Base-by-base conservation (phyloP, 2,797 vertebrate genomes). In the Sarcophilus harrisii region DNA sequence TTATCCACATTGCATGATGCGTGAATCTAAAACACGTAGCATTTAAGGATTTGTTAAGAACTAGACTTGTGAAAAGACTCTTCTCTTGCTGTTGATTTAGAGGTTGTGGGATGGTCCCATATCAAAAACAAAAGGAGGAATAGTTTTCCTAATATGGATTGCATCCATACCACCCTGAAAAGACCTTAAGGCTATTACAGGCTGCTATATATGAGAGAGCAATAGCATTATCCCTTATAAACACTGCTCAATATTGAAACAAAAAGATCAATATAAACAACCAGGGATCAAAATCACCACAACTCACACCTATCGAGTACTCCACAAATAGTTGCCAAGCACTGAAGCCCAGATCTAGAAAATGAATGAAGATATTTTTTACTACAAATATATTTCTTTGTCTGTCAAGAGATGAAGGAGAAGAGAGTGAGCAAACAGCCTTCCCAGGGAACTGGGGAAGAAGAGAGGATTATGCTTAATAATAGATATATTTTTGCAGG, bases 401-500 rank as follows among this genome's bases (percentile, higher is more conserved):
- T 89, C 62, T 94, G 38, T 81, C 1, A 28, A 91, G 45, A 9
- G 58, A 89, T 95, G 91, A 92, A 66, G 93, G 12, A 57, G 55
- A 93, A 18, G 4, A 58, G 27, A 54, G 0, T 55, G 27, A 90
- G 28, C 54, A 49, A 0, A n/a, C 57, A 90, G 55, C 55, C 57
- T 93, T 94, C 18, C 92, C 38, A 96, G 90, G 95, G 95, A 89
- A 94, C 91, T 90, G 62, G 92, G 1, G 91, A 30, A 92, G 66
- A 96, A 57, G 92, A 95, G 92, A 96, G 58, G 73, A 93, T 96
- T 92, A 62, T 96, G 93, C 38, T 95, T 94, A 92, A 87, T 95
- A 95, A 97, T 95, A 59, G 73, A 93, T 94, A 60, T 57, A 94
- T 60, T 95, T 97, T 95, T 96, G 89, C 21, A 24, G 97, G 96